Base-by-base conservation (phyloP, 2,888 invertebrate species). In the Ornithoptera alexandrae region DNA sequence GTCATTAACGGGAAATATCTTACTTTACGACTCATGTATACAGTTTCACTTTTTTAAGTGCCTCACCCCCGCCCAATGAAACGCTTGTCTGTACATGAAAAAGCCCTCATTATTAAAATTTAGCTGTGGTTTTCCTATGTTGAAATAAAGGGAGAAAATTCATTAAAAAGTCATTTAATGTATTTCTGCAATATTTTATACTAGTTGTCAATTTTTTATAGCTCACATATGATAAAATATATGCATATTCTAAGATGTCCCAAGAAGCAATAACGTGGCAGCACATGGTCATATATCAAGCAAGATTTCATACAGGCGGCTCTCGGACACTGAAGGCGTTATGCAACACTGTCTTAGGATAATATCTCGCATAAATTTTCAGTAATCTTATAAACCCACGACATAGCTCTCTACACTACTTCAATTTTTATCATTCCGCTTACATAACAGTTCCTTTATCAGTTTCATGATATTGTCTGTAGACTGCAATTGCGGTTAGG, bases 291-390 rank as follows among this genome's bases (percentile, higher is more conserved):
- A 84, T 90, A 90, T 89, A 90, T 90, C 89, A 91, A 83, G 84
- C 82, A 84, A 84, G 85, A 84, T 87, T 89, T 89, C 89, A 89
- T 90, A 91, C 86, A 86, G 85, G 87, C 85, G 84, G 80, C 81
- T 81, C 82, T 89, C 81, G 90, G 91, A 90, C 91, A 87, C 88
- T 84, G 86, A 86, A 88, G 89, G 89, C 89, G 90, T 86, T 89
- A 88, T 91, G 87, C 87, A 84, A 83, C 83, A 83, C 84, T 86
- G 86, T 88, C 88, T 87, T 88, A 83, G 85, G 87, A 88, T 91
- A 90, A 92, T 89, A 88, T 89, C 90, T 91, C 88, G 89, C 90
- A 92, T 92, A 90, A 89, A 91, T 91, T 92, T 84, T 84, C 84
- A 85, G 80, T 90, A 89, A 91, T 89, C 89, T 85, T 82, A 84